Percentiles rank a stretch among this genome's conserved stretches.
These are phyloP conservation scores for Maniola hyperantus DNA, from an alignment of 2,888 invertebrate species.

Conservation along the genomic window DNA sequence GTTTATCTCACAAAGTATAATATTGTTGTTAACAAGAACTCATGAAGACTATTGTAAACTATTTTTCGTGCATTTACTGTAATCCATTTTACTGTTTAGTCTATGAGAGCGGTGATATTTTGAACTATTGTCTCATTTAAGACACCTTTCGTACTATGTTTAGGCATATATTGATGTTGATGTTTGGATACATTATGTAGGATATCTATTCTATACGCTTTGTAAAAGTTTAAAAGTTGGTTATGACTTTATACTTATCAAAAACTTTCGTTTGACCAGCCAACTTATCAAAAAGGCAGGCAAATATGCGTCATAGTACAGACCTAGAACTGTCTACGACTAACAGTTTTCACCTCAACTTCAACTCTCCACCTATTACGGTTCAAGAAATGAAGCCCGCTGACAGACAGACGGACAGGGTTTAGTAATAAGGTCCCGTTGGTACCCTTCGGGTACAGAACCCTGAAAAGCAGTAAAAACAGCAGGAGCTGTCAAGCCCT, in stretches of 20 bases:
- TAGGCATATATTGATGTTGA: constrained; percentile 53
- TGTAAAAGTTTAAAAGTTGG: constrained; percentile 20
- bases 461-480: background rate
- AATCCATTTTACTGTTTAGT: constrained; percentile 75
- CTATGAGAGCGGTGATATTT: constrained; percentile 77
- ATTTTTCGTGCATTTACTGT: constrained; percentile 83
- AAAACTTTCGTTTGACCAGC: background rate
- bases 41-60: constrained; percentile 71
- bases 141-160: constrained; percentile 46
- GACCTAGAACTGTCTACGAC: background rate
- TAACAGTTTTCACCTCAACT: too few species aligned
- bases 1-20: constrained; percentile 62
- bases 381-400: too few species aligned
- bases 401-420: too few species aligned
- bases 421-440: too few species aligned
- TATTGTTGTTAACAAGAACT: constrained; percentile 59
- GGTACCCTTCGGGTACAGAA: too few species aligned
- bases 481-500: background rate
- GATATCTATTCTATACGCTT: constrained; percentile 51
- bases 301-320: background rate
- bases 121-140: constrained; percentile 61
- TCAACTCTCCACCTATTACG: too few species aligned
- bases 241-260: constrained; percentile 23
- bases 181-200: constrained; percentile 61
- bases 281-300: background rate